Evolutionary conservation across 2,888 invertebrate species (phyloP), one percentile per base, ranked within the genome.

Genomic region (Spilarctia lutea): DNA sequence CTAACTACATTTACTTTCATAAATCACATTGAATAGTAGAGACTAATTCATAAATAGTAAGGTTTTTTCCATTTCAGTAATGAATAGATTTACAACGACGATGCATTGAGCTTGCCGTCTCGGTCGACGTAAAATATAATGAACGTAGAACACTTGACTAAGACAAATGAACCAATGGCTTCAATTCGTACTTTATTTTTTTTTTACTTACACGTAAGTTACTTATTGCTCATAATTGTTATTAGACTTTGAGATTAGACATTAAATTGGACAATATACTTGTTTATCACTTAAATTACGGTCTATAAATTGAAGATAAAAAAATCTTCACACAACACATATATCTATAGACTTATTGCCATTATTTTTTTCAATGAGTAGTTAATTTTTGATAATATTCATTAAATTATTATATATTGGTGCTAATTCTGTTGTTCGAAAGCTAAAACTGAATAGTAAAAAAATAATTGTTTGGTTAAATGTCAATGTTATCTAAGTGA

Each of bases 121-220:
- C n/a, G 20, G 24, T 65, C n/a, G 65, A 72, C 65, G 18, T 66
- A 72, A 72, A 65, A 52, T 72, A 72, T 72, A 52, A 66, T 48
- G 48, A 52, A 65, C 65, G 48, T 39, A 35, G 33, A 65, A 35
- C 35, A 48, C 65, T 52, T 65, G 71, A 72, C 71, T 35, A 13
- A 71, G 71, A 71, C 65, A 65, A 72, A 72, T 66, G 71, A 72
- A 65, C 48, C 24, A 35, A 63, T 42, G 11, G 30, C 6, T 71
- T 27, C 65, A n/a, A 45, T 48, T 65, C 8, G 33, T 65, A 45
- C 24, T 42, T 71, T 33, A 33, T 33, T 65, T 71, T n/a, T 16
- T 24, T 45, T 71, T 71, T 18, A 65, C 63, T 71, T 45, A 71
- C 30, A 42, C n/a, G 20, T 10, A 30, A 42, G 33, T 11, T 27